phyloP scores from a whole-genome alignment of 2,113 vertebrate species.

The Zosterops japonicus region DNA sequence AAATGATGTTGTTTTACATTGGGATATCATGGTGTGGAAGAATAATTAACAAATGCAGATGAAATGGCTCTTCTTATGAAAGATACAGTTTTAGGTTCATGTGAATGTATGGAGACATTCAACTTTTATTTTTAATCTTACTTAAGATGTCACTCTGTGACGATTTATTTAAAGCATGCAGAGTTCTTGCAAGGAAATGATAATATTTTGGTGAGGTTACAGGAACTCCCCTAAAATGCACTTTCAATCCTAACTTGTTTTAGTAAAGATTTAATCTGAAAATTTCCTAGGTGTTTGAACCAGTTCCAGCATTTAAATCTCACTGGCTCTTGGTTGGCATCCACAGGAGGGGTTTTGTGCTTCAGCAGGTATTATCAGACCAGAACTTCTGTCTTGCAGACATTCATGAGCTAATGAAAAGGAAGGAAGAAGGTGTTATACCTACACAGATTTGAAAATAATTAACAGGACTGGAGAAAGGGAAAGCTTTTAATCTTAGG shows the following conservation, averaged over 20 bases:
- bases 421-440: conserved; percentile 44
- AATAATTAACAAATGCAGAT: background rate
- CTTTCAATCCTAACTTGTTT: conserved; percentile 46
- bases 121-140: background rate
- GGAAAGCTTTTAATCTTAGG: background rate
- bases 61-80: background rate
- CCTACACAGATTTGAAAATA: conserved; percentile 32
- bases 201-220: conserved; percentile 36
- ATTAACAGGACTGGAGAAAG: conserved; percentile 6
- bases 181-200: conserved; percentile 35
- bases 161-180: background rate
- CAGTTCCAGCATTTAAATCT: conserved; percentile 53
- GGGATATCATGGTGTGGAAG: background rate
- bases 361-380: conserved; percentile 63
- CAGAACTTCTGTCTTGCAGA: conserved; percentile 53
- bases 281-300: conserved; percentile 56
- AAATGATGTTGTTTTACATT: background rate
- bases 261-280: conserved; percentile 52
- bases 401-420: conserved; percentile 36
- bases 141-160: background rate
- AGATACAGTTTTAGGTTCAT: background rate
- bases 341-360: conserved; percentile 4
- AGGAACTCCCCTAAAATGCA: conserved; percentile 39
- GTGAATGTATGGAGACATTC: background rate
- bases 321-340: conserved; percentile 23